These are phyloP conservation scores for Cosmia trapezina DNA, from an alignment of 2,888 invertebrate genomes.

Conservation along the genomic window DNA sequence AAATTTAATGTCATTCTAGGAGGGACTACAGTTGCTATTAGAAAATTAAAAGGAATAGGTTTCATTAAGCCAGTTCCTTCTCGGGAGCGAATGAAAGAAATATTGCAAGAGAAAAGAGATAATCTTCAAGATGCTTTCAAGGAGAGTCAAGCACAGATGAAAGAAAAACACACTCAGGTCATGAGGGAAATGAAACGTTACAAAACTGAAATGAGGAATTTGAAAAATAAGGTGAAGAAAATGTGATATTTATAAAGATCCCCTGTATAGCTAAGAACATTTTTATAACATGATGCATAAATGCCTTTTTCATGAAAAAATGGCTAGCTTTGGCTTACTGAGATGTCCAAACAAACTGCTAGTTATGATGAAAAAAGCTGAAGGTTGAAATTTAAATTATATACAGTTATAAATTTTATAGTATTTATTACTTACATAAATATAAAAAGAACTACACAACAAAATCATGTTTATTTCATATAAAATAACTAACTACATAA, in stretches of 20 bases:
- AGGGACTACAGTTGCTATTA: conserved; percentile 96
- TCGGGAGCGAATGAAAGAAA: conserved; percentile 91
- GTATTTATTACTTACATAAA: conserved; percentile 81
- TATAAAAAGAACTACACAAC: conserved; percentile 80
- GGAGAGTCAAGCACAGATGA: conserved; percentile 87
- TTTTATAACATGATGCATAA: neutral
- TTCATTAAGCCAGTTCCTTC: conserved; percentile 96
- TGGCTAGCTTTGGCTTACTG: neutral
- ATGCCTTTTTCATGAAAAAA: conserved; percentile 9
- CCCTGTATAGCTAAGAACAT: conserved; percentile 2
- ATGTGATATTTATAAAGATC: conserved; percentile 67
- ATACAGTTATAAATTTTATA: conserved; percentile 67
- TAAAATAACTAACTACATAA: conserved; percentile 74
- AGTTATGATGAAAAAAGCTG: neutral
- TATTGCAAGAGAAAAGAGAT: conserved; percentile 91
- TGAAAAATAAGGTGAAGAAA: conserved; percentile 87
- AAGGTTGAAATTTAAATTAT: conserved; percentile 46
- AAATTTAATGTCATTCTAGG: conserved; percentile 86
- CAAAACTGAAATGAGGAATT: conserved; percentile 85
- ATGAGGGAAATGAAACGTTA: conserved; percentile 89
- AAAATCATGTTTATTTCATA: conserved; percentile 73
- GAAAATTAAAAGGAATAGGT: conserved; percentile 94
- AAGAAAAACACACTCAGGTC: conserved; percentile 84
- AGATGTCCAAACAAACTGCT: conserved; percentile 3
- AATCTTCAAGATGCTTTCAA: conserved; percentile 91